Percentiles rank a stretch among this genome's conserved stretches.
phyloP scores from a whole-genome alignment of 1,140 invertebrate genomes.

The Caenorhabditis remanei region DNA sequence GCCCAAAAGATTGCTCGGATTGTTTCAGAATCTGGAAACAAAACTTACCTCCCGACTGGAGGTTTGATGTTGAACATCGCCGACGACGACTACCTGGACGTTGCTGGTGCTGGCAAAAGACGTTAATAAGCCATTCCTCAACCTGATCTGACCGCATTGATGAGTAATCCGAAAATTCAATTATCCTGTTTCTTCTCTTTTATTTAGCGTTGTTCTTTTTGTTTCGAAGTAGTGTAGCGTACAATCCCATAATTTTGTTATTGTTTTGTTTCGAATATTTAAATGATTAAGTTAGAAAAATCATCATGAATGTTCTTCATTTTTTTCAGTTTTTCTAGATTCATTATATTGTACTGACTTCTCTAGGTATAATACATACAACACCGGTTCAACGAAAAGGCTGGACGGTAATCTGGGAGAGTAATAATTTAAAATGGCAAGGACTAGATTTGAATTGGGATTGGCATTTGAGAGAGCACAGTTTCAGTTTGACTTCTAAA shows the following conservation, averaged over 20 bases:
- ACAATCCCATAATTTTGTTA: conserved; percentile 44
- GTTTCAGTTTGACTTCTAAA: conserved; percentile 13
- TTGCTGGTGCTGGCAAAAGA: conserved; percentile 69
- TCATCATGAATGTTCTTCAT: conserved; percentile 15
- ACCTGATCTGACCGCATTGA: conserved; percentile 41
- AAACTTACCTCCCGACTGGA: conserved; percentile 90
- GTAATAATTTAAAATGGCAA: conserved; percentile 53
- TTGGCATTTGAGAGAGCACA: conserved; percentile 13
- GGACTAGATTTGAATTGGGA: conserved; percentile 22
- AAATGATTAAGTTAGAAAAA: background rate
- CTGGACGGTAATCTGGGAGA: conserved; percentile 9
- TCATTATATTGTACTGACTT: conserved; percentile 32
- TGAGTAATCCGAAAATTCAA: conserved; percentile 36
- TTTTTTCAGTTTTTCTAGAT: background rate
- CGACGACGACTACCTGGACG: conserved; percentile 88
- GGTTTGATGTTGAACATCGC: conserved; percentile 96
- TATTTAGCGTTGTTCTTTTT: conserved; percentile 38
- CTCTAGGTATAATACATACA: conserved; percentile 48
- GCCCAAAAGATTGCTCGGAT: conserved; percentile 96
- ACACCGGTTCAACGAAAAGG: conserved; percentile 46
- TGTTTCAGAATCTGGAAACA: conserved; percentile 92
- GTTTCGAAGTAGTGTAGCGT: conserved; percentile 22
- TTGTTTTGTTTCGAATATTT: conserved; percentile 55
- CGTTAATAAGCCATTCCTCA: conserved; percentile 63
- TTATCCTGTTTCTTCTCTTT: conserved; percentile 23